Conservation (phyloP, 2,888 invertebrate species). For the Blera fallax region DNA sequence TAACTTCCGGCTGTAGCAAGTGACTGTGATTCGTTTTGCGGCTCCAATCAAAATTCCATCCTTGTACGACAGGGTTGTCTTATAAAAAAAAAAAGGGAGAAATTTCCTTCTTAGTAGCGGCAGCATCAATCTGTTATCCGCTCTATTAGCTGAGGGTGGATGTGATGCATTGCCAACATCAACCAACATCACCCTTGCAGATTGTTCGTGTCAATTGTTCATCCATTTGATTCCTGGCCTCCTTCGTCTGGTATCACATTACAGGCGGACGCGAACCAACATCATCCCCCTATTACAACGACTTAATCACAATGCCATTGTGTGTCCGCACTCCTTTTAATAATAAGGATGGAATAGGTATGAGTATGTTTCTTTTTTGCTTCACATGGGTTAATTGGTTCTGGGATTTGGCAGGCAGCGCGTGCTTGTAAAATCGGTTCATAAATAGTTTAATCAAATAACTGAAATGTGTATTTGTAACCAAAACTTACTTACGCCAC, state of each 20-base stretch:
- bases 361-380: constrained; percentile 29
- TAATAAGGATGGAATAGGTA: constrained; percentile 74
- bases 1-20: constrained; percentile 62
- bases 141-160: constrained; percentile 69
- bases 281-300: constrained; percentile 75
- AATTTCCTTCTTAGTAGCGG: constrained; percentile 44
- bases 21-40: constrained; percentile 71
- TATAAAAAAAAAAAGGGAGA: constrained; percentile 10
- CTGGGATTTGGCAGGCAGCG: constrained; percentile 39
- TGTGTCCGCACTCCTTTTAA: constrained; percentile 74
- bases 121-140: constrained; percentile 72
- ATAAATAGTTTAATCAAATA: background rate
- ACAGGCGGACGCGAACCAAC: constrained; percentile 56
- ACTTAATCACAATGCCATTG: constrained; percentile 77
- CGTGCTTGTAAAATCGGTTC: constrained; percentile 1
- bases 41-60: constrained; percentile 72
- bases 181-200: constrained; percentile 41
- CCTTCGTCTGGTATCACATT: constrained; percentile 42
- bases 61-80: constrained; percentile 40
- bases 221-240: constrained; percentile 48
- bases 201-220: constrained; percentile 66
- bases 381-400: constrained; percentile 58
- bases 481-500: too few species aligned
- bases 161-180: constrained; percentile 60
- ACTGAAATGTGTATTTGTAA: background rate